Evolutionary conservation across 37 sponge, comb jelly and placozoan genomes (phyloP), one percentile per base, ranked within the genome.

Genomic region (Tethya wilhelma): DNA sequence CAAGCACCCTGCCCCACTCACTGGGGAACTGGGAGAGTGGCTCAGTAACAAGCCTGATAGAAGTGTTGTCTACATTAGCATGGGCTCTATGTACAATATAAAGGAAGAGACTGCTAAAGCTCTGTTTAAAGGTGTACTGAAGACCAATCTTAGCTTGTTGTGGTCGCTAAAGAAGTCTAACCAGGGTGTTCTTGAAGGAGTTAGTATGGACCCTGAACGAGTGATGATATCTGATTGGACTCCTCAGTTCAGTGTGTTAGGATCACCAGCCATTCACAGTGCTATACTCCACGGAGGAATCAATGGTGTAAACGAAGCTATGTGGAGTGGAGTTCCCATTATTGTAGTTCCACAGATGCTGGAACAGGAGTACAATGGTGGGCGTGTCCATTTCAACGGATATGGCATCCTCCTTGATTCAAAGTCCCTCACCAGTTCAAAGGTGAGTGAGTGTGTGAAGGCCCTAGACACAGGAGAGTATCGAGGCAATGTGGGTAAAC

Each of bases 241-340:
- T 26, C 83, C 91, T 33, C 91, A 91, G 62, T 23, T 77, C 4
- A 26, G 74, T 19, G 40, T 91, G 19, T 74, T 91, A 8, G 31
- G 42, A 2, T 84, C 84, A 67, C 38, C 45, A 31, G 42, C 78
- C 5, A 78, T 81, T 4, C 23, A 41, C 20, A 40, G 72, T 32
- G 87, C 91, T 29, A 69, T 86, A n/a, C 73, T 91, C 28, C 91
- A 91, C 56, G 76, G 91, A 40, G 91, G 91, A 40, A 26, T 81
- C 23, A 67, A 67, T 67, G 91, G 91, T 6, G 9, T 91, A 4
- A 60, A 81, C 34, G 91, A 91, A 56, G 91, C 91, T 19, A 73
- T 91, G 6, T 25, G 30, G n/a, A 74, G 55, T 44, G 86, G 77
- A 64, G 76, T 85, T 14, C 90, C 86, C n/a, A 59, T 90, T 44